A percentile compares a stretch with the other conserved stretches of the same genome.
These are phyloP conservation scores for Caenorhabditis becei DNA, from an alignment of 2,888 invertebrate genomes.

Conservation along the genomic window DNA sequence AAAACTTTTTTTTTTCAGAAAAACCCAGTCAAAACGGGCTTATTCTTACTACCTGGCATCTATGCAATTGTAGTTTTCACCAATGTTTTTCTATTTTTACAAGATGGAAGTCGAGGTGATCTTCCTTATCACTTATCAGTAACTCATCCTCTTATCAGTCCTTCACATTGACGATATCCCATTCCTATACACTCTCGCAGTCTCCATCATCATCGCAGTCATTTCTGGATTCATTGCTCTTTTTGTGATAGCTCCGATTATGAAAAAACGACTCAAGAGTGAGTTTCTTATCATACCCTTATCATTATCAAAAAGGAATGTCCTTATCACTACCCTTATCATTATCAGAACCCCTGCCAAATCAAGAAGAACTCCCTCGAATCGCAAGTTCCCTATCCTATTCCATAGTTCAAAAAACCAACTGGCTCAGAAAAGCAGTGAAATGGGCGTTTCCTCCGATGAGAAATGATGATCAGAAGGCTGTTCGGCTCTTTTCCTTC, in stretches of 20 bases:
- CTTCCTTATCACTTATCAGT: constrained; percentile 67
- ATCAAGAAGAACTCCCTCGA: constrained; percentile 42
- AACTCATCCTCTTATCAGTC: constrained; percentile 84
- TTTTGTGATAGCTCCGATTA: constrained; percentile 22
- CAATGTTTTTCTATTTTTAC: constrained; percentile 93
- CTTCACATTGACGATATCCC: constrained; percentile 92
- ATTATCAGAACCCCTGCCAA: background rate
- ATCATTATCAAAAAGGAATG: background rate
- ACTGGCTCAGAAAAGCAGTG: constrained; percentile 40
- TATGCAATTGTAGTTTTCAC: constrained; percentile 93
- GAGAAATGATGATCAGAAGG: constrained; percentile 70
- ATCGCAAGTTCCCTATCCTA: constrained; percentile 53
- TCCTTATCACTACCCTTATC: no score
- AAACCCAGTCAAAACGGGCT: constrained; percentile 84
- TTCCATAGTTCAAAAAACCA: constrained; percentile 13
- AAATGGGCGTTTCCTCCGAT: constrained; percentile 56
- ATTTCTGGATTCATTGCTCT: constrained; percentile 81
- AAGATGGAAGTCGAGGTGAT: constrained; percentile 89
- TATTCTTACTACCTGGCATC: constrained; percentile 91
- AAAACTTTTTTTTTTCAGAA: constrained; percentile 40
- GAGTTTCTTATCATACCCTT: background rate
- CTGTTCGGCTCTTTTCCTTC: constrained; percentile 89
- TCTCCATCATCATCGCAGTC: constrained; percentile 86
- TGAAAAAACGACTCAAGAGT: constrained; percentile 29
- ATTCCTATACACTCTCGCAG: constrained; percentile 88